A percentile compares a stretch with the other conserved stretches of the same genome.
Evolutionary conservation across 2,888 invertebrate genomes (phyloP).

Genomic region (Lithophane leautieri): DNA sequence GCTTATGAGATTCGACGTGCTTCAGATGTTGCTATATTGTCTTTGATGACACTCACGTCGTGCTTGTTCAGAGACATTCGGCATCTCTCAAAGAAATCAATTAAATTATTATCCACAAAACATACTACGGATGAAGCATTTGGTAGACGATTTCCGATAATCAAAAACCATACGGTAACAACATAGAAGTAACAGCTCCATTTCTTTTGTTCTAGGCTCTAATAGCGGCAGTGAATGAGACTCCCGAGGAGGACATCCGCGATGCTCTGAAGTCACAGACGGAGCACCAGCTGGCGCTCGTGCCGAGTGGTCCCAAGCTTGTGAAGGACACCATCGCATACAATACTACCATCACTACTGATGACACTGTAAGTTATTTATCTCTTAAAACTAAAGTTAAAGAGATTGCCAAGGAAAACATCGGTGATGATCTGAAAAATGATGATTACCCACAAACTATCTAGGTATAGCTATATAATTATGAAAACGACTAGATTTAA

Average conservation of each 20-base stretch:
- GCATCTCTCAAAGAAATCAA: constrained; percentile 93
- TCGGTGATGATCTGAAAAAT: background rate
- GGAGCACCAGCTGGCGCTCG: constrained; percentile 91
- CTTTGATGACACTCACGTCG: constrained; percentile 82
- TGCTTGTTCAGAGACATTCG: constrained; percentile 81
- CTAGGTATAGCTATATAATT: no score
- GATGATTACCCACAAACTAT: background rate
- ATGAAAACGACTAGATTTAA: no score
- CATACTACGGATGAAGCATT: no score
- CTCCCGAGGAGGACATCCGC: constrained; percentile 92
- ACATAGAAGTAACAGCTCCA: constrained; percentile 4
- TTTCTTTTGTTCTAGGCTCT: constrained; percentile 92
- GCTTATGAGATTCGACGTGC: constrained; percentile 92
- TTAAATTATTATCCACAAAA: constrained; percentile 94
- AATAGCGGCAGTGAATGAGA: constrained; percentile 92
- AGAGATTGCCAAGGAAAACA: background rate
- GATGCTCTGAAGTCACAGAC: constrained; percentile 92
- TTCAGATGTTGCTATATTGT: constrained; percentile 94
- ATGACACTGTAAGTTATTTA: constrained; percentile 91
- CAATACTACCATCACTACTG: constrained; percentile 96
- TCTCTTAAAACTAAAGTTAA: background rate
- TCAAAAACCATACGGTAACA: background rate
- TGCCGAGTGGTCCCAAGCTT: constrained; percentile 92
- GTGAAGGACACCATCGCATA: constrained; percentile 94
- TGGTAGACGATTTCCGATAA: background rate